Percentiles rank a stretch among this genome's conserved stretches.
Evolutionary conservation across 1,140 invertebrate species (phyloP).

Genomic region (Hyphantria cunea): DNA sequence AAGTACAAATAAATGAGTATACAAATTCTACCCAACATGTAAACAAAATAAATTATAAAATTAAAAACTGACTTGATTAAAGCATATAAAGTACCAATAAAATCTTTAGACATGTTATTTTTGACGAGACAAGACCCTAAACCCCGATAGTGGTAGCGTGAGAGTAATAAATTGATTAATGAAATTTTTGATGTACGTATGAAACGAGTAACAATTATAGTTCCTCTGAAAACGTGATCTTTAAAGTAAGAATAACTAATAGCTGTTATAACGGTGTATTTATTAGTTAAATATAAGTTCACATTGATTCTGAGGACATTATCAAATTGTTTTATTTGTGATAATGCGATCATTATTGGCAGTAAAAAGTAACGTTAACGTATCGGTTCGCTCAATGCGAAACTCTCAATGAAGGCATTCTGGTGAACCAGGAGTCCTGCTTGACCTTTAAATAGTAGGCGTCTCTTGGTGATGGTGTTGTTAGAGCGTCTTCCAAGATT

Average conservation of each 20-base stretch:
- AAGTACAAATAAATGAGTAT: constrained; percentile 24
- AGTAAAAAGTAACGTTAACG: constrained; percentile 2
- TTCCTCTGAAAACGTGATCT: neutral
- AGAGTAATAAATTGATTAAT: no score
- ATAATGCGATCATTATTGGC: constrained; percentile 16
- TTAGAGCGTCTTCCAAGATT: constrained; percentile 74
- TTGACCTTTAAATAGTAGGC: constrained; percentile 78
- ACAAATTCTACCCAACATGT: constrained; percentile 10
- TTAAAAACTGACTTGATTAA: constrained; percentile 21
- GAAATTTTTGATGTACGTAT: no score
- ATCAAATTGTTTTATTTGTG: constrained; percentile 20
- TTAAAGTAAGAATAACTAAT: neutral
- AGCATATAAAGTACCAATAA: constrained; percentile 20
- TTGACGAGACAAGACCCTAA: constrained; percentile 15
- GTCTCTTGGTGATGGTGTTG: constrained; percentile 67
- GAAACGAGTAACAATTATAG: neutral
- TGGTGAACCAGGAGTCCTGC: constrained; percentile 80
- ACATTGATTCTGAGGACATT: constrained; percentile 14
- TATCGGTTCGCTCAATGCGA: constrained; percentile 36
- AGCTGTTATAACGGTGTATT: neutral
- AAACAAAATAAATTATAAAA: constrained; percentile 19
- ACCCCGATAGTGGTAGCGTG: constrained; percentile 13
- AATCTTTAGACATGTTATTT: constrained; percentile 11
- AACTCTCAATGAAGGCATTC: constrained; percentile 76
- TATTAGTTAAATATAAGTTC: constrained; percentile 23